Evolutionary conservation across 2,888 invertebrate species (phyloP).

Genomic region (Abrostola triplasia): DNA sequence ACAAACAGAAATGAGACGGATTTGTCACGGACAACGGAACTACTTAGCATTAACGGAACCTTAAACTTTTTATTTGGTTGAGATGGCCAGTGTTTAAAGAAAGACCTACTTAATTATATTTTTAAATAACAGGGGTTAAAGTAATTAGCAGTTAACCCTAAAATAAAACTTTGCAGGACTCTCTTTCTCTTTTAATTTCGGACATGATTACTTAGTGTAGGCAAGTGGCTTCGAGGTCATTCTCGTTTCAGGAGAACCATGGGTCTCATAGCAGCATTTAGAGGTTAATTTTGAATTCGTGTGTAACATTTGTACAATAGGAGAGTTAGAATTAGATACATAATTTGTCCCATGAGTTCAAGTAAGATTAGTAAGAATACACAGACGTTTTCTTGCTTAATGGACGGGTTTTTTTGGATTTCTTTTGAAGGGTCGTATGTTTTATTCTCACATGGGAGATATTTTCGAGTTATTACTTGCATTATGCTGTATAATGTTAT

Average conservation of each 20-base stretch:
- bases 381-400: too few relatives aligned
- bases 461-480: too few relatives aligned
- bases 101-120: constrained; percentile 35
- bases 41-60: constrained; percentile 12
- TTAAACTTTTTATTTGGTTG: constrained; percentile 25
- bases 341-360: too few relatives aligned
- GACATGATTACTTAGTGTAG: constrained; percentile 9
- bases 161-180: constrained; percentile 1
- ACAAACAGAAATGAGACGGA: background rate
- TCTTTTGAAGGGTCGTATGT: too few relatives aligned
- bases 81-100: constrained; percentile 25
- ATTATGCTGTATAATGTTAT: too few relatives aligned
- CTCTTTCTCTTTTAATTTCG: constrained; percentile 5
- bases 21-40: constrained; percentile 2
- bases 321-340: too few relatives aligned
- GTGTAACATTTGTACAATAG: background rate
- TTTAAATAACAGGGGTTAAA: constrained; percentile 31
- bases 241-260: background rate
- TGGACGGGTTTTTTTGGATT: too few relatives aligned
- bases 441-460: too few relatives aligned
- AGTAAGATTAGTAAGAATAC: too few relatives aligned
- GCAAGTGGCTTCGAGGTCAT: background rate
- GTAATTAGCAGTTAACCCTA: constrained; percentile 33
- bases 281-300: background rate
- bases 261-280: background rate